Evolutionary conservation across 2,888 invertebrate genomes (phyloP).

Genomic region (Pyrrhia umbra): DNA sequence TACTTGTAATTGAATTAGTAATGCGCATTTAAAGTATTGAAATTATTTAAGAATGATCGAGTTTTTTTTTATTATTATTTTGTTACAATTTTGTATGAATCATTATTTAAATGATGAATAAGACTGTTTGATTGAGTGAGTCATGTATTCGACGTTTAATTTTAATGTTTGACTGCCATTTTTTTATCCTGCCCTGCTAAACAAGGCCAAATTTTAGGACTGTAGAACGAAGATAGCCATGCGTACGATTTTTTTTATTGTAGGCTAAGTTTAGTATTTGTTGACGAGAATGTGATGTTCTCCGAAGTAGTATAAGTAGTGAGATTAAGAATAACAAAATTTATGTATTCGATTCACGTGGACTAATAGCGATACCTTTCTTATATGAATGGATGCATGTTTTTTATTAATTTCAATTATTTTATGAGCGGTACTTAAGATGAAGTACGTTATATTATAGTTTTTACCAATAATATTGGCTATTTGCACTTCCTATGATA

Average conservation of each 20-base stretch:
- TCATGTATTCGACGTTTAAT: slow-evolving; percentile 76
- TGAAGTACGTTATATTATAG: slow-evolving; percentile 50
- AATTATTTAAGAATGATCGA: slow-evolving; percentile 68
- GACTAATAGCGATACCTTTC: slow-evolving; percentile 46
- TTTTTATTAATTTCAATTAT: slow-evolving; percentile 47
- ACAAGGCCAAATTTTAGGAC: slow-evolving; percentile 65
- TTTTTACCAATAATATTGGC: slow-evolving; percentile 58
- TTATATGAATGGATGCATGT: slow-evolving; percentile 52
- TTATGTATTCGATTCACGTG: slow-evolving; percentile 62
- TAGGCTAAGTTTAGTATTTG: slow-evolving; percentile 69
- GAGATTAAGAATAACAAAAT: slow-evolving; percentile 63
- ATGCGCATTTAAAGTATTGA: slow-evolving; percentile 82
- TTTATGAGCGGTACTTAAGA: slow-evolving; percentile 54
- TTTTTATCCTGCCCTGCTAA: slow-evolving; percentile 64
- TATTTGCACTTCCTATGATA: slow-evolving; percentile 69
- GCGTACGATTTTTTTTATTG: slow-evolving; percentile 66
- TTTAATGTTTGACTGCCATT: slow-evolving; percentile 83
- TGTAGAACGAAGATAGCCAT: slow-evolving; percentile 62
- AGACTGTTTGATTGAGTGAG: slow-evolving; percentile 86
- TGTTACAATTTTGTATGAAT: slow-evolving; percentile 71
- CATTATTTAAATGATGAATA: slow-evolving; percentile 80
- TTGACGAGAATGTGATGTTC: slow-evolving; percentile 66
- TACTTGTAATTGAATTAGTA: slow-evolving; percentile 74
- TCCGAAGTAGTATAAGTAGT: slow-evolving; percentile 66
- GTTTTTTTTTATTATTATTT: slow-evolving; percentile 64